Base-by-base conservation (phyloP, 2,113 vertebrate genomes). In the Parotia lawesii region DNA sequence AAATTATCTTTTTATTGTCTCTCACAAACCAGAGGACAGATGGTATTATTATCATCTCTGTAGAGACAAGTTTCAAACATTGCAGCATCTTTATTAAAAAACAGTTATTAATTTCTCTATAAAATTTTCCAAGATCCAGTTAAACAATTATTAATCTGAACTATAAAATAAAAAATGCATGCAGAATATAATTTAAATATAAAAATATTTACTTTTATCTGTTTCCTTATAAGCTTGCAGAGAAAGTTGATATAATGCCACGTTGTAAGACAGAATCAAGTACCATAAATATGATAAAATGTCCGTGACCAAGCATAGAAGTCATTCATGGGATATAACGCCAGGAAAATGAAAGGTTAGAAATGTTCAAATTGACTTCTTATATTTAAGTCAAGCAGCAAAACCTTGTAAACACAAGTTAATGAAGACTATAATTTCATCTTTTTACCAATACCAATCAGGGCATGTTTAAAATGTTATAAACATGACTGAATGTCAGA, bases 1-100 rank as follows among this genome's bases (percentile, higher is more conserved):
- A 94, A 89, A 87, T 96, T 87, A 85, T 57, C 58, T 70, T 94
- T 85, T 94, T 85, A 87, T 93, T 95, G 84, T 85, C 61, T 95
- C 44, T 65, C 73, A 90, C 35, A 91, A 76, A 79, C 14, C 40
- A 85, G 62, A 57, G 89, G 58, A 95, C 38, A 78, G 66, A 93
- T 81, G 57, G 76, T 69, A 57, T 75, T 72, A 82, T 87, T 57
- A 72, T 73, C 3, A 31, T 87, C 57, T 89, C 87, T 72, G 74
- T 53, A 80, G 74, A 96, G 81, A 93, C 31, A 82, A 94, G 53
- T 87, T 91, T 91, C 71, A 93, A 84, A 85, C 20, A 61, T 54
- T 85, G 71, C 15, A 78, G 48, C 0, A 4, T 65, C 69, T 93
- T 94, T 79, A 85, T 96, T 95, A 82, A 72, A 94, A 92, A 87